These are phyloP conservation scores for Hemicordylus capensis DNA, from an alignment of 2,113 vertebrate genomes.

Conservation along the genomic window DNA sequence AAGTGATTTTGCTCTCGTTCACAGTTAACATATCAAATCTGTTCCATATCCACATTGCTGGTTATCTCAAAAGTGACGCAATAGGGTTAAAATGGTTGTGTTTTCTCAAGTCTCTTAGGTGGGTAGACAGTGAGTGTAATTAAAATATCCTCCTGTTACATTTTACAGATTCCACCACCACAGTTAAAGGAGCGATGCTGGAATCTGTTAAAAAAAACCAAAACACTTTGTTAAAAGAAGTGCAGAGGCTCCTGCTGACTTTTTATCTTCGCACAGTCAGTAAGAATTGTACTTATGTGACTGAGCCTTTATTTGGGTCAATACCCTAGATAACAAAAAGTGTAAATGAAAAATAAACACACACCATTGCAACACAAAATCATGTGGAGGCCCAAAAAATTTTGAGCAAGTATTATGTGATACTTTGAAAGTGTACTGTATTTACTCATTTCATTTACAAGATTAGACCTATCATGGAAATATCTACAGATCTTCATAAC, in stretches of 20 bases:
- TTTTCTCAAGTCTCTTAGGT: constrained; percentile 14
- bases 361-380: background rate
- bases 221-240: background rate
- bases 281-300: background rate
- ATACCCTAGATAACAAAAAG: background rate
- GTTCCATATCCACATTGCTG: constrained; percentile 13
- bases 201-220: background rate
- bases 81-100: constrained; percentile 25
- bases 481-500: background rate
- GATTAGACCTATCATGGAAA: background rate
- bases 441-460: constrained; percentile 15
- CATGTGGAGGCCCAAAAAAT: background rate
- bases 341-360: background rate
- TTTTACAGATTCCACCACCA: constrained; percentile 9
- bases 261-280: background rate
- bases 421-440: background rate
- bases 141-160: constrained; percentile 2
- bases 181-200: constrained; percentile 9
- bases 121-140: background rate
- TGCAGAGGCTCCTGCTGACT: background rate
- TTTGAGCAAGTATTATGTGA: background rate
- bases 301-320: background rate
- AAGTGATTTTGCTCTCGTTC: background rate
- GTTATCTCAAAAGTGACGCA: constrained; percentile 25
- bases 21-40: background rate